Evolutionary conservation across 1,140 invertebrate genomes (phyloP).

Genomic region (Thaumetopoea pityocampa): DNA sequence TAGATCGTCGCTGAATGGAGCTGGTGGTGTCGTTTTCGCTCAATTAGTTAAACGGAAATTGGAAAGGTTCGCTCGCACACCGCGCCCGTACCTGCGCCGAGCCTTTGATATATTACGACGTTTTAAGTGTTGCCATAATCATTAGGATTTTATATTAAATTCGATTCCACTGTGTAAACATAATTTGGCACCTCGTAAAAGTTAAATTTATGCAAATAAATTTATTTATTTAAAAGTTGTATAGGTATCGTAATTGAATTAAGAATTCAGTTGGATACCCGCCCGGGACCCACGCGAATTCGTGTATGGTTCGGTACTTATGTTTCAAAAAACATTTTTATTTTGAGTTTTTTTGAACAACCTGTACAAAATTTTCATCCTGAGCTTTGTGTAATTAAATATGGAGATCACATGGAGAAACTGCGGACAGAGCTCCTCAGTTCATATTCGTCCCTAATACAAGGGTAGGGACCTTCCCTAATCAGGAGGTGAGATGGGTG

Average conservation of each 20-base stretch:
- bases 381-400: too few species aligned
- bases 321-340: too few species aligned
- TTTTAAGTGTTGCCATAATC: conserved; percentile 13
- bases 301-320: too few species aligned
- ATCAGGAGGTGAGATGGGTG: too few species aligned
- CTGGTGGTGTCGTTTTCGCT: conserved; percentile 69
- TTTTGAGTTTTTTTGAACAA: too few species aligned
- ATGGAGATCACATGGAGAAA: too few species aligned
- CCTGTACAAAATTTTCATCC: too few species aligned
- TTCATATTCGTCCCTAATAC: too few species aligned
- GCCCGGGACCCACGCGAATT: too few species aligned
- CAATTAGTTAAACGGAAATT: conserved; percentile 73
- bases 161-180: conserved; percentile 8
- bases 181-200: conserved; percentile 7
- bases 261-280: background rate
- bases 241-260: conserved; percentile 1
- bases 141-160: conserved; percentile 11
- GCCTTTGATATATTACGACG: conserved; percentile 11
- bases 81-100: conserved; percentile 21
- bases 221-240: background rate
- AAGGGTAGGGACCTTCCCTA: too few species aligned
- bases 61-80: conserved; percentile 48
- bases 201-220: background rate
- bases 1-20: conserved; percentile 62
- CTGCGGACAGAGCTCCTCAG: too few species aligned